Evolutionary conservation across 2,797 vertebrate species (phyloP), one percentile per base, ranked within the genome.

Genomic region (Myotis myotis): DNA sequence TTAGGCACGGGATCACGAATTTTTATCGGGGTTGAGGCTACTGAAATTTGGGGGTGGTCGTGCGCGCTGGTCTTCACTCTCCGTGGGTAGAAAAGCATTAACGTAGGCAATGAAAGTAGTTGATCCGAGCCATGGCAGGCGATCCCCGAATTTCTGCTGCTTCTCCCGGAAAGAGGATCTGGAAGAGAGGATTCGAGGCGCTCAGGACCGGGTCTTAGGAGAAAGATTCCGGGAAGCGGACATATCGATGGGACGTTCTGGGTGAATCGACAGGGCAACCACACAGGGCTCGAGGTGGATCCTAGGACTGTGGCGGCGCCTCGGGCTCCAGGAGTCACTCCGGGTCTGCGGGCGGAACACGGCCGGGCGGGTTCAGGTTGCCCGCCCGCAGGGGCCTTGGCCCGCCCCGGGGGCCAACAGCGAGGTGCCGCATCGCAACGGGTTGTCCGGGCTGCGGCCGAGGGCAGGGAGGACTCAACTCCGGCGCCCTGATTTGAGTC

Each of bases 1-100:
- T 60, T 51, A 75, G 71, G 30, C 44, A 17, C 30, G 1, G 74
- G 38, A 64, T 88, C 80, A 19, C 1, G 51, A 55, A 38, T 93
- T 62, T 89, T 96, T 76, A 64, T 38, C 41, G 87, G 25, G 47
- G 62, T 68, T 33, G 62, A 85, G n/a, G 72, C 72, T 81, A 11
- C 22, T 79, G 86, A 51, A 66, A 95, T 93, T 89, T 93, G 60
- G 78, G 87, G 47, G 85, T 57, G 82, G 92, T 92, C 33, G 19
- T 5, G 41, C 28, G 33, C 60, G 51, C 13, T 19, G 23, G 38
- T 89, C 62, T 57, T 49, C 72, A 70, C 38, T 25, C 49, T 28
- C n/a, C 20, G 44, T 49, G 84, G 57, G 75, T 80, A 36, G 71
- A 80, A 68, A 92, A 70, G 72, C 94, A 36, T 76, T 80, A 79